These are phyloP conservation scores for Philereme vetulata DNA, from an alignment of 2,888 invertebrate genomes.

Conservation along the genomic window DNA sequence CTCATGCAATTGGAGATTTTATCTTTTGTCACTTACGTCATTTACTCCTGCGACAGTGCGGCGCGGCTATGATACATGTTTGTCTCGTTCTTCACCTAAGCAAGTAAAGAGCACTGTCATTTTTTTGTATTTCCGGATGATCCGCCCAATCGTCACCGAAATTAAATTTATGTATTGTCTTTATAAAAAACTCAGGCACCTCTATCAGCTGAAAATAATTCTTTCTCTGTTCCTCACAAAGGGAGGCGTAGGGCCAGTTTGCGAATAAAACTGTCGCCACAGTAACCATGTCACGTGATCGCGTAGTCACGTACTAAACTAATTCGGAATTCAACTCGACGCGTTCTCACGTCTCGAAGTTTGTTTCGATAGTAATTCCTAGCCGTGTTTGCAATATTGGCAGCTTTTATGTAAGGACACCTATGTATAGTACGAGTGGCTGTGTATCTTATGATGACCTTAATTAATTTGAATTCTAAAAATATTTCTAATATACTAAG, in stretches of 20 bases:
- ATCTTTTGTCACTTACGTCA: too few species aligned
- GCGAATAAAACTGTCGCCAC: conserved; percentile 67
- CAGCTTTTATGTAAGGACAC: conserved; percentile 30
- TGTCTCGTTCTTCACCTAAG: too few species aligned
- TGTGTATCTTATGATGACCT: not conserved
- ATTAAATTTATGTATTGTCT: too few species aligned
- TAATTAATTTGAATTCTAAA: too few species aligned
- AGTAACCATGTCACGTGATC: conserved; percentile 46
- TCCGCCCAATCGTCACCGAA: too few species aligned
- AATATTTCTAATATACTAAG: too few species aligned
- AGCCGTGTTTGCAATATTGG: conserved; percentile 44
- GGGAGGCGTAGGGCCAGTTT: conserved; percentile 58
- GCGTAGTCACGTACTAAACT: conserved; percentile 58
- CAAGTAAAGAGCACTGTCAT: too few species aligned
- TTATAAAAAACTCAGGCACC: too few species aligned
- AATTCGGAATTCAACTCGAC: conserved; percentile 69
- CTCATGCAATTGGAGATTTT: too few species aligned
- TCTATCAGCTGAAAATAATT: not conserved
- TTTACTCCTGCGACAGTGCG: too few species aligned
- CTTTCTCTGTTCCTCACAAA: conserved; percentile 42
- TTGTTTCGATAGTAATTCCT: conserved; percentile 66
- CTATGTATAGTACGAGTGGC: not conserved
- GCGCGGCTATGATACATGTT: too few species aligned
- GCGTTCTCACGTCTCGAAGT: conserved; percentile 53
- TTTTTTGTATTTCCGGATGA: too few species aligned